Conservation (phyloP, 2,888 invertebrate genomes). For the Torymus tubicola region DNA sequence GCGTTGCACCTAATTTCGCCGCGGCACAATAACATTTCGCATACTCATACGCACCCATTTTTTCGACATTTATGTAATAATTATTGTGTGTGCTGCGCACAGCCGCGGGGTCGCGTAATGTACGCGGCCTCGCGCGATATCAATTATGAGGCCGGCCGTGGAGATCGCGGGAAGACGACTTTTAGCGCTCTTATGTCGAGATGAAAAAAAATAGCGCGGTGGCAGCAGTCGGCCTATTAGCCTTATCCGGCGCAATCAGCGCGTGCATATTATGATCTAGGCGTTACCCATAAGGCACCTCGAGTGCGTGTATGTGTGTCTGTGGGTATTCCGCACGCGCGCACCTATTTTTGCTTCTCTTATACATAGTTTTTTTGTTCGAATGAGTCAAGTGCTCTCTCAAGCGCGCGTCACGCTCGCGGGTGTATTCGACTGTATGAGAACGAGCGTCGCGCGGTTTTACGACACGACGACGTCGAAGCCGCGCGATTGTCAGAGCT, state of each 20-base stretch:
- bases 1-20: conserved; percentile 29
- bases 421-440: conserved; percentile 19
- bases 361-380: conserved; percentile 32
- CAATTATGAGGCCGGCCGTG: conserved; percentile 11
- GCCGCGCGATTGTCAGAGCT: conserved; percentile 39
- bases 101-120: conserved; percentile 2
- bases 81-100: not conserved
- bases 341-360: conserved; percentile 44
- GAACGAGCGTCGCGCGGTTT: conserved; percentile 28
- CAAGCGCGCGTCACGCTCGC: conserved; percentile 19
- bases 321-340: not conserved
- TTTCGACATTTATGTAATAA: conserved; percentile 46
- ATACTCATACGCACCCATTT: conserved; percentile 6
- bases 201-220: conserved; percentile 27
- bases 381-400: conserved; percentile 53
- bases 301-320: not conserved
- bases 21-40: not conserved
- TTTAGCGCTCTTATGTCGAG: conserved; percentile 19
- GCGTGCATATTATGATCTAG: conserved; percentile 24
- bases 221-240: conserved; percentile 29
- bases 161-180: conserved; percentile 34
- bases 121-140: conserved; percentile 39
- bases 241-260: conserved; percentile 49
- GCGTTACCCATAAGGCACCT: conserved; percentile 53
- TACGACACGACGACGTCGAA: conserved; percentile 51